These are phyloP conservation scores for Idris sp. DNA, from an alignment of 1,140 invertebrate species.

Conservation along the genomic window DNA sequence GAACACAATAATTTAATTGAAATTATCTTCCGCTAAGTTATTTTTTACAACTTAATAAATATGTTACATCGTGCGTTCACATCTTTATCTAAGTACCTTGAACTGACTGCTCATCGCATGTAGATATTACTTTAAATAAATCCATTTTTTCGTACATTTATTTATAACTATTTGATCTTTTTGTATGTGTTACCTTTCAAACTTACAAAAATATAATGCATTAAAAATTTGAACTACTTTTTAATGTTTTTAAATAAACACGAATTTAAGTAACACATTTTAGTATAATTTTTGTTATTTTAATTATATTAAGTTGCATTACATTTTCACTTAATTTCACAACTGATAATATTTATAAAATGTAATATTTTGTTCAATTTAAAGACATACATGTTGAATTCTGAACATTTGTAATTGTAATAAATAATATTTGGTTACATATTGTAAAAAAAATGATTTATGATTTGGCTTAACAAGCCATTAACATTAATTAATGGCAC, in stretches of 20 bases:
- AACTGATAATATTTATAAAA: not conserved
- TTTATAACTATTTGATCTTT: conserved; percentile 45
- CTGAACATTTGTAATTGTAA: conserved; percentile 8
- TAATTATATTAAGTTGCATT: conserved; percentile 2
- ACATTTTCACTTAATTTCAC: conserved; percentile 1
- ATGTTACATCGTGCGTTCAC: conserved; percentile 24
- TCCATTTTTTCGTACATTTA: conserved; percentile 50
- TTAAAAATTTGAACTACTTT: too few relatives aligned
- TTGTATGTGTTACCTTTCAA: conserved; percentile 33
- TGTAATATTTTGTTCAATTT: conserved; percentile 1
- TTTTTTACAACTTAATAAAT: conserved; percentile 31
- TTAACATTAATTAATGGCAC: conserved; percentile 28
- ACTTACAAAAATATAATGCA: conserved; percentile 39
- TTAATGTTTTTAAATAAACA: too few relatives aligned
- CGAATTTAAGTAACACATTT: too few relatives aligned
- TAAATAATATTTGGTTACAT: conserved; percentile 12
- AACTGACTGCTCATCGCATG: conserved; percentile 29
- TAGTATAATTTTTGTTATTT: too few relatives aligned
- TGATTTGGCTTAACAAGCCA: conserved; percentile 21
- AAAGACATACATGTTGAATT: not conserved
- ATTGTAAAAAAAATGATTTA: conserved; percentile 14
- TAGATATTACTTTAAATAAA: conserved; percentile 50
- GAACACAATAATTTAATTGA: conserved; percentile 76
- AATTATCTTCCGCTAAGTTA: conserved; percentile 36
- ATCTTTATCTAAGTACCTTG: conserved; percentile 23